phyloP scores from a whole-genome alignment of 2,113 vertebrate genomes.

The Siphamia tubifer region DNA sequence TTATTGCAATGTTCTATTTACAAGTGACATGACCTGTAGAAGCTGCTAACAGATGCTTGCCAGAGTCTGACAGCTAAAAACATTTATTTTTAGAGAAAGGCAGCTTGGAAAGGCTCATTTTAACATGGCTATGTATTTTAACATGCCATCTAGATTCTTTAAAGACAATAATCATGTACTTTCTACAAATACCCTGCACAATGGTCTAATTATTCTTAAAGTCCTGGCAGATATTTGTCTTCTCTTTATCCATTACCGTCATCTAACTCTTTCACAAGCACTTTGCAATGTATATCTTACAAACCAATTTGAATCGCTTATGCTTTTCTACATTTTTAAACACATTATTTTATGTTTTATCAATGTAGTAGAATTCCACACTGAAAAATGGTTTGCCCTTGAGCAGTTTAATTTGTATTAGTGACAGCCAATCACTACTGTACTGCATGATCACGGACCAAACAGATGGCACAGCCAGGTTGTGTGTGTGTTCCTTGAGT shows the following conservation, averaged over 20 bases:
- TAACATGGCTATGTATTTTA: no score
- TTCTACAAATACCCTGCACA: not conserved
- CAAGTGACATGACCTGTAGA: not conserved
- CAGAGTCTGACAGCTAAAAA: not conserved
- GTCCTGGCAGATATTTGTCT: not conserved
- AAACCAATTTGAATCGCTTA: not conserved
- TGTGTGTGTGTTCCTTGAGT: not conserved
- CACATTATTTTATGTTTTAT: not conserved
- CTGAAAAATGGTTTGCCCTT: not conserved
- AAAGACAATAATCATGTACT: not conserved
- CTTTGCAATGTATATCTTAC: not conserved
- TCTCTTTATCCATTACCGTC: no score
- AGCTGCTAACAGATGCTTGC: constrained; percentile 10
- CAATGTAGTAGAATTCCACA: not conserved
- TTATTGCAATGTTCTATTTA: constrained; percentile 14
- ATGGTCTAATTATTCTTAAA: not conserved
- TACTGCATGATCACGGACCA: not conserved
- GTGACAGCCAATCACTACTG: not conserved
- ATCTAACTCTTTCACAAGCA: not conserved
- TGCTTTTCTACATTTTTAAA: not conserved
- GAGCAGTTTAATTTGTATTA: not conserved
- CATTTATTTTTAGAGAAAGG: not conserved
- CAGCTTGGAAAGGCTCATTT: not conserved
- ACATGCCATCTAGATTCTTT: no score
- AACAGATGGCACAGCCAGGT: not conserved